Conservation (phyloP, 2,888 invertebrate species). For the Copidosoma aretas region DNA sequence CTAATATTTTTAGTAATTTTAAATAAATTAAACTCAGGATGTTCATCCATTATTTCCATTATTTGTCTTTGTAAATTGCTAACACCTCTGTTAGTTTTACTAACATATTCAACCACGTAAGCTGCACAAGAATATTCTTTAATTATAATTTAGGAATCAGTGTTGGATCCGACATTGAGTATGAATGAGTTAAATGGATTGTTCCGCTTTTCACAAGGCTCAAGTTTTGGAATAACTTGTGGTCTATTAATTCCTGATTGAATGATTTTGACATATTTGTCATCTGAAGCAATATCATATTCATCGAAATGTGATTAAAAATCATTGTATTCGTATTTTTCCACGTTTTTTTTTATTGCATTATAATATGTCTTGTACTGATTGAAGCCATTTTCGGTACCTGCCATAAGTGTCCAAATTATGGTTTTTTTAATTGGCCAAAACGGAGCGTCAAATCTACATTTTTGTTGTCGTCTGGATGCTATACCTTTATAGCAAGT, state of each 20-base stretch:
- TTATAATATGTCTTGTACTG: constrained; percentile 29
- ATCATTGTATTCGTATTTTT: constrained; percentile 38
- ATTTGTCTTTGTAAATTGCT: constrained; percentile 45
- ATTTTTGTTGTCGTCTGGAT: constrained; percentile 39
- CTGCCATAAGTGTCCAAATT: constrained; percentile 45
- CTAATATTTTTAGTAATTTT: constrained; percentile 50
- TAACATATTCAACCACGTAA: constrained; percentile 45
- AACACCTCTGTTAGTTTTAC: constrained; percentile 45
- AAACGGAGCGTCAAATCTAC: constrained; percentile 51
- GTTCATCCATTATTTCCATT: constrained; percentile 44
- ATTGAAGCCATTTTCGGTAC: constrained; percentile 27
- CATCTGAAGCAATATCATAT: constrained; percentile 45
- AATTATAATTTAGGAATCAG: constrained; percentile 30
- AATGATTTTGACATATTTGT: constrained; percentile 47
- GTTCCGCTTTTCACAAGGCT: constrained; percentile 40
- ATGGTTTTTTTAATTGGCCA: constrained; percentile 40
- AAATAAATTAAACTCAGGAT: constrained; percentile 55
- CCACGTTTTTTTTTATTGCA: constrained; percentile 37
- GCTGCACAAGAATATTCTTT: constrained; percentile 41
- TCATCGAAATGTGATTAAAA: constrained; percentile 41
- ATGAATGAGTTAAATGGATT: constrained; percentile 47
- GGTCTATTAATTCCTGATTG: constrained; percentile 43
- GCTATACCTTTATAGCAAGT: constrained; percentile 25
- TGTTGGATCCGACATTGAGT: constrained; percentile 41
- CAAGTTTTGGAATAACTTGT: constrained; percentile 42